These are phyloP conservation scores for Ennomos quercinarius DNA, from an alignment of 2,888 invertebrate genomes.

Conservation along the genomic window DNA sequence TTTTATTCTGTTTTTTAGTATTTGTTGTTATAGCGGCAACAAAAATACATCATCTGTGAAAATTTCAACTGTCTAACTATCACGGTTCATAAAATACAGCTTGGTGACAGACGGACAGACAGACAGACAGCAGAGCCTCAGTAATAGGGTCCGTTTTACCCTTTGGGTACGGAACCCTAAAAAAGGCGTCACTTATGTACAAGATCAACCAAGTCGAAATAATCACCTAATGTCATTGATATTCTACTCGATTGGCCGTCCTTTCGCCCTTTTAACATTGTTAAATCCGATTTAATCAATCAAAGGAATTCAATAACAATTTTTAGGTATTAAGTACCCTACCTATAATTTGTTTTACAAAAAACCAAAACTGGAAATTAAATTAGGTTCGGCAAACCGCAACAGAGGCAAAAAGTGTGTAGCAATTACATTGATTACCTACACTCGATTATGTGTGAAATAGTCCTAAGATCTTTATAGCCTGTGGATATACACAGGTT, in stretches of 20 bases:
- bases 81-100: too few species aligned
- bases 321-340: neutral
- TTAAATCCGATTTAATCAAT: neutral
- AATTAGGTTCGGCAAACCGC: slow-evolving; percentile 3
- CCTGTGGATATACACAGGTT: neutral
- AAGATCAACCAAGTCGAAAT: too few species aligned
- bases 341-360: neutral
- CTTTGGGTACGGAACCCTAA: too few species aligned
- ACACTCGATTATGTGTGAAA: slow-evolving; percentile 23
- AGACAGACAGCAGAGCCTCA: too few species aligned
- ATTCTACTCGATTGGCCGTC: slow-evolving; percentile 6
- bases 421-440: slow-evolving; percentile 30
- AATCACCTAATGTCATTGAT: slow-evolving; percentile 3
- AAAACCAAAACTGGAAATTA: slow-evolving; percentile 3
- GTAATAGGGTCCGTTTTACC: too few species aligned
- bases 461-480: slow-evolving; percentile 22
- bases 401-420: slow-evolving; percentile 30
- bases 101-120: too few species aligned
- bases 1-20: too few species aligned
- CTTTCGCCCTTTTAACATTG: slow-evolving; percentile 11
- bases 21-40: too few species aligned
- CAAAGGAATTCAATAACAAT: slow-evolving; percentile 1
- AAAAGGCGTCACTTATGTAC: too few species aligned
- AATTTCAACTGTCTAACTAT: too few species aligned
- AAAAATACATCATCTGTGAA: too few species aligned